phyloP scores from a whole-genome alignment of 2,888 invertebrate genomes.

The Drosophila villosipedis region DNA sequence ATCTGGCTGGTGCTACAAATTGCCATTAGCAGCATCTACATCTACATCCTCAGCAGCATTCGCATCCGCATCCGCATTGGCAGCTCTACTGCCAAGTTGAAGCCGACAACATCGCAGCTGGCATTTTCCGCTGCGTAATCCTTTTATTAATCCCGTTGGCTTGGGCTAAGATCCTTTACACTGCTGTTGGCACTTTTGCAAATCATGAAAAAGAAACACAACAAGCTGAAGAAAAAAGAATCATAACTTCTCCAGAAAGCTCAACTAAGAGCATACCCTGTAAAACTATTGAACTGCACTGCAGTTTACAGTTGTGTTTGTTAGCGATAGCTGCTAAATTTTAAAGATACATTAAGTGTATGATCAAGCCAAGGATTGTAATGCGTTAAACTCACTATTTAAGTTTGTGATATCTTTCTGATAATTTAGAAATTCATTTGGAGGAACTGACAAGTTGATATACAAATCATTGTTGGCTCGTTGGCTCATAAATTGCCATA shows the following conservation, averaged over 20 bases:
- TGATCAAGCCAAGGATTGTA: background rate
- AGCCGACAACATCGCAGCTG: constrained; percentile 73
- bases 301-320: background rate
- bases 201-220: constrained; percentile 69
- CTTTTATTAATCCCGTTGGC: constrained; percentile 82
- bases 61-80: constrained; percentile 54
- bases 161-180: constrained; percentile 78
- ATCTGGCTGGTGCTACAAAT: constrained; percentile 68
- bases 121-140: constrained; percentile 82
- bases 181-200: constrained; percentile 78
- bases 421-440: background rate
- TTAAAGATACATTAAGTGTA: background rate
- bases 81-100: constrained; percentile 65
- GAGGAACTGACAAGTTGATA: background rate
- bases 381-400: background rate
- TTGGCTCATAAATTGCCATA: background rate
- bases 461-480: background rate
- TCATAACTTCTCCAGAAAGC: background rate
- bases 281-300: constrained; percentile 2
- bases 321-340: background rate
- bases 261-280: constrained; percentile 20
- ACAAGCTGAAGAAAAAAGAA: constrained; percentile 35
- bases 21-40: constrained; percentile 62
- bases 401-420: background rate
- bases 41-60: constrained; percentile 38